Evolutionary conservation across 2,888 invertebrate species (phyloP).

Genomic region (Latrodectus hesperus): DNA sequence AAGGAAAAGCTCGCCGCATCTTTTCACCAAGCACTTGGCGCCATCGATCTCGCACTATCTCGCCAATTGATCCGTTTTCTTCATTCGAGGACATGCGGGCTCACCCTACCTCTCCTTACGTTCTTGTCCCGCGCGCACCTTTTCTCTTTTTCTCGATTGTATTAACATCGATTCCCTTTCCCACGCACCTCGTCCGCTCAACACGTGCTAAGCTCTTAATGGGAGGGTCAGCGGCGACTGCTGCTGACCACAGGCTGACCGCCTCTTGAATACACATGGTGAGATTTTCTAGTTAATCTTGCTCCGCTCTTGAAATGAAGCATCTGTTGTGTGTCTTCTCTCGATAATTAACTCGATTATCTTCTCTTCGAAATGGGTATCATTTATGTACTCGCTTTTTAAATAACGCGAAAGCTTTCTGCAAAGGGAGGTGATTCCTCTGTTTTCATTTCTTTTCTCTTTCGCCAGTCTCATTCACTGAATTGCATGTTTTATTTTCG

Average conservation of each 20-base stretch:
- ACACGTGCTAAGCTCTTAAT: conserved; percentile 16
- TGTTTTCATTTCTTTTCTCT: too few species aligned
- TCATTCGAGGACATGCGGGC: conserved; percentile 3
- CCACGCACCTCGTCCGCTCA: conserved; percentile 3
- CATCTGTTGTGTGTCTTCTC: too few species aligned
- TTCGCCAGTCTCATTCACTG: too few species aligned
- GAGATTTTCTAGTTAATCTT: not conserved
- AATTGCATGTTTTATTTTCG: too few species aligned
- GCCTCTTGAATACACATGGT: not conserved
- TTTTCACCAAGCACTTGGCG: conserved; percentile 44
- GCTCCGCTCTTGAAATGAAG: too few species aligned
- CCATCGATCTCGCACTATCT: conserved; percentile 55
- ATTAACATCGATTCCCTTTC: conserved; percentile 1
- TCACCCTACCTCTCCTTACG: conserved; percentile 9
- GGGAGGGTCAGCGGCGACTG: not conserved
- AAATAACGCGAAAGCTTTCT: too few species aligned
- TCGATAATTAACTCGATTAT: too few species aligned
- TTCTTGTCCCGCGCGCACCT: conserved; percentile 15
- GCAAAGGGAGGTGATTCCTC: too few species aligned
- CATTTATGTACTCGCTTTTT: too few species aligned
- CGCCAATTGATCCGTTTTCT: conserved; percentile 59
- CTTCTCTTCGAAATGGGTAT: too few species aligned
- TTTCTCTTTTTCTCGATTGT: not conserved
- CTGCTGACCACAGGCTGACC: not conserved
- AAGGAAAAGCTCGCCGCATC: conserved; percentile 36